A percentile compares a stretch with the other conserved stretches of the same genome.
phyloP scores from a whole-genome alignment of 2,113 vertebrate genomes.

The Cebidichthys violaceus region DNA sequence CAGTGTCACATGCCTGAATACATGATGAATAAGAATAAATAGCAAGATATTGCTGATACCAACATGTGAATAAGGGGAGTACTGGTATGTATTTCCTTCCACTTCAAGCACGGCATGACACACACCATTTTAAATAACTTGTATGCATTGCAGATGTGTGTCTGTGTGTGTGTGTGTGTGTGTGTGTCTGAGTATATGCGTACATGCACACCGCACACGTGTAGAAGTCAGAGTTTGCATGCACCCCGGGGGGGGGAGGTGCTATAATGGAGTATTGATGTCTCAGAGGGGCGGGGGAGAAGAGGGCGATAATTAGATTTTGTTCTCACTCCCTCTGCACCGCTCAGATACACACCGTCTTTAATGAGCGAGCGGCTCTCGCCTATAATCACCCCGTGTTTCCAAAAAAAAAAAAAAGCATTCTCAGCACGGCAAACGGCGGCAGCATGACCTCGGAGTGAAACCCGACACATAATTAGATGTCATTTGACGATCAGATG shows the following conservation, averaged over 20 bases:
- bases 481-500: constrained; percentile 70
- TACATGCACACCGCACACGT: constrained; percentile 32
- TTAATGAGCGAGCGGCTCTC: constrained; percentile 66
- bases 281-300: constrained; percentile 63
- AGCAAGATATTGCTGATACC: background rate
- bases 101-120: background rate
- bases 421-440: constrained; percentile 38
- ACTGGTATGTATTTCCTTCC: background rate
- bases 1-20: background rate
- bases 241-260: constrained; percentile 70
- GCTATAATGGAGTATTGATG: constrained; percentile 82
- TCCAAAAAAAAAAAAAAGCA: constrained; percentile 43
- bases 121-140: constrained; percentile 6
- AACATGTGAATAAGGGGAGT: background rate
- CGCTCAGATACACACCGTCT: constrained; percentile 68
- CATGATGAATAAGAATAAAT: background rate
- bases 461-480: constrained; percentile 67
- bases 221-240: constrained; percentile 59
- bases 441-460: constrained; percentile 54
- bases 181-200: constrained; percentile 4
- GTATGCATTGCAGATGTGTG: background rate
- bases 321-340: constrained; percentile 68
- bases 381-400: constrained; percentile 73
- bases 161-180: constrained; percentile 21
- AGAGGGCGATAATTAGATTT: constrained; percentile 80